Percentiles rank a stretch among this genome's conserved stretches.
phyloP scores from a whole-genome alignment of 2,797 vertebrate genomes.

The Mallotus villosus region DNA sequence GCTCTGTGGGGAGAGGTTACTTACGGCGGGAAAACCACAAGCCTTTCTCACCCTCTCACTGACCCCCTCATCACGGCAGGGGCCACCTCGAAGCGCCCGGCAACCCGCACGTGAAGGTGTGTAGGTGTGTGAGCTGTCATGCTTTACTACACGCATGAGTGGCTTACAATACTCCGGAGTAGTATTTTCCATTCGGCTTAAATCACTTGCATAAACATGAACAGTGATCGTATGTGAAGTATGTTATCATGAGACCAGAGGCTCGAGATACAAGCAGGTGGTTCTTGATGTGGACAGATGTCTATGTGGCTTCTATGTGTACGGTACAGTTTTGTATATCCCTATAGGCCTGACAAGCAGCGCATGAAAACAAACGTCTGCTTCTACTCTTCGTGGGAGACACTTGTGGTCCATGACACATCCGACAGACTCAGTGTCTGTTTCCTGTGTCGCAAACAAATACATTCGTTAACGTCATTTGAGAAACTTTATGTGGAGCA shows the following conservation, averaged over 20 bases:
- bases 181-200: background rate
- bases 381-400: background rate
- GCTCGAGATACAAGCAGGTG: background rate
- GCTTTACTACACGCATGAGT: background rate
- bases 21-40: constrained; percentile 37
- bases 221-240: background rate
- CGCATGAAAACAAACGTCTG: background rate
- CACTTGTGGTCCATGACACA: background rate
- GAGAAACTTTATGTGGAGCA: constrained; percentile 5
- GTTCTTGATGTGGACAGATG: background rate
- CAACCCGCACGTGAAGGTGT: background rate
- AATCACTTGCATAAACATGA: background rate
- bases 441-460: constrained; percentile 15
- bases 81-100: background rate
- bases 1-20: constrained; percentile 36
- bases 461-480: constrained; percentile 17
- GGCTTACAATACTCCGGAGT: background rate
- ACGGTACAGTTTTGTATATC: background rate
- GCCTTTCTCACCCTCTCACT: constrained; percentile 8
- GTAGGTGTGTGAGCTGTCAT: background rate
- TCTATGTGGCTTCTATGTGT: background rate
- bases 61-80: constrained; percentile 7
- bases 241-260: background rate
- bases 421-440: background rate
- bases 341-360: background rate